phyloP scores from a whole-genome alignment of 2,888 invertebrate genomes.

The Tinea pellionella region DNA sequence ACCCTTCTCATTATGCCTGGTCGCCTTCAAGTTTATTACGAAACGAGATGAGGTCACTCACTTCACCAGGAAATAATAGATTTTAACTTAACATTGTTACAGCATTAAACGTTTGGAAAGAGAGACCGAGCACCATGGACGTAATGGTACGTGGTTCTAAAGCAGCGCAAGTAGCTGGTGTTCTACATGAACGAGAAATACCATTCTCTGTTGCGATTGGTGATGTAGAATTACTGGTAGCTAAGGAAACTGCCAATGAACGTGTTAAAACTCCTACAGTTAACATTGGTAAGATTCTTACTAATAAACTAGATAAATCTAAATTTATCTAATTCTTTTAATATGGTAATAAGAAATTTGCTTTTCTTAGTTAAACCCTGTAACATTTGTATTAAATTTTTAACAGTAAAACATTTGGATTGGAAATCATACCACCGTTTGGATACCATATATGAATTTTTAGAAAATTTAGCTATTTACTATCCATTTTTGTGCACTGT shows the following conservation, averaged over 20 bases:
- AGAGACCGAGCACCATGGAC: constrained; percentile 51
- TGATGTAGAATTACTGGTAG: constrained; percentile 26
- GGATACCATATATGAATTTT: constrained; percentile 39
- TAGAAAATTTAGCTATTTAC: constrained; percentile 41
- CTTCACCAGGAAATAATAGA: no score
- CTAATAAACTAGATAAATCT: no score
- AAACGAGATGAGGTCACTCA: no score
- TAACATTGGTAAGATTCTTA: background rate
- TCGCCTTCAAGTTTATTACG: no score
- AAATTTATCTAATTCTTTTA: no score
- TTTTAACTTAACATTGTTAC: background rate
- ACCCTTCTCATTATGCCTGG: no score
- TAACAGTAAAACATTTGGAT: constrained; percentile 25
- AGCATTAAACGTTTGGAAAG: constrained; percentile 55
- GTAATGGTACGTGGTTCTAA: constrained; percentile 45
- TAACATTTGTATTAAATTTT: background rate
- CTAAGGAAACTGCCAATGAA: background rate
- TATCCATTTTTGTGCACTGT: constrained; percentile 49
- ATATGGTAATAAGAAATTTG: no score
- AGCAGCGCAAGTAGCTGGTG: constrained; percentile 38
- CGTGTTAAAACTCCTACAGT: background rate
- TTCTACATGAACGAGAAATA: constrained; percentile 47
- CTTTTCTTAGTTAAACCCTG: no score
- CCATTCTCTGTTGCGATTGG: constrained; percentile 42
- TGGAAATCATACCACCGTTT: constrained; percentile 49